phyloP scores from a whole-genome alignment of 2,888 invertebrate genomes.

The Harpalus rubripes region DNA sequence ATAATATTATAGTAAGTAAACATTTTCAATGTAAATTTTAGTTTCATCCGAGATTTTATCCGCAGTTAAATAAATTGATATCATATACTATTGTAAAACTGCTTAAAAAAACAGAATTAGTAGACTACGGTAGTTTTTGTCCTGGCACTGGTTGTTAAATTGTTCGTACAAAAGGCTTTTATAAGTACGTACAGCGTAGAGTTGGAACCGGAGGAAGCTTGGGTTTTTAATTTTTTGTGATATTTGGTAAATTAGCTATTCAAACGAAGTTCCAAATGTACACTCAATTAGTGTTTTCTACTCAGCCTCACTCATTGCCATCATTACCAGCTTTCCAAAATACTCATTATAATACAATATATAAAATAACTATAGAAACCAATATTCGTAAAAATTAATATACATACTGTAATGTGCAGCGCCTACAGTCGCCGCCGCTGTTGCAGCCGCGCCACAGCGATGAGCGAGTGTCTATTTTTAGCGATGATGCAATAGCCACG shows the following conservation, averaged over 20 bases:
- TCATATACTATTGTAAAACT: slow-evolving; percentile 16
- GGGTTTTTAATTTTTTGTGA: slow-evolving; percentile 1
- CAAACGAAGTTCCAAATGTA: slow-evolving; percentile 26
- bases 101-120: slow-evolving; percentile 45
- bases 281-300: slow-evolving; percentile 33
- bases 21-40: no score
- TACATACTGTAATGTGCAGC: no score
- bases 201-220: neutral
- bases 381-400: no score
- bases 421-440: no score
- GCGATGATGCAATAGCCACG: no score
- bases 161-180: slow-evolving; percentile 33
- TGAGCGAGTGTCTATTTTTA: no score
- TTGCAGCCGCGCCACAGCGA: no score
- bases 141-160: neutral
- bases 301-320: neutral
- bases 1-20: no score
- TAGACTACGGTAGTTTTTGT: slow-evolving; percentile 47
- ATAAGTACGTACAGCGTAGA: slow-evolving; percentile 8
- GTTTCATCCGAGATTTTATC: no score
- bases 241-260: slow-evolving; percentile 47
- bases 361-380: no score
- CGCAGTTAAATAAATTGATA: no score
- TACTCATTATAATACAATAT: no score
- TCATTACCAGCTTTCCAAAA: neutral